These are phyloP conservation scores for Glyphotaelius pellucidus DNA, from an alignment of 2,888 invertebrate species.

Conservation along the genomic window DNA sequence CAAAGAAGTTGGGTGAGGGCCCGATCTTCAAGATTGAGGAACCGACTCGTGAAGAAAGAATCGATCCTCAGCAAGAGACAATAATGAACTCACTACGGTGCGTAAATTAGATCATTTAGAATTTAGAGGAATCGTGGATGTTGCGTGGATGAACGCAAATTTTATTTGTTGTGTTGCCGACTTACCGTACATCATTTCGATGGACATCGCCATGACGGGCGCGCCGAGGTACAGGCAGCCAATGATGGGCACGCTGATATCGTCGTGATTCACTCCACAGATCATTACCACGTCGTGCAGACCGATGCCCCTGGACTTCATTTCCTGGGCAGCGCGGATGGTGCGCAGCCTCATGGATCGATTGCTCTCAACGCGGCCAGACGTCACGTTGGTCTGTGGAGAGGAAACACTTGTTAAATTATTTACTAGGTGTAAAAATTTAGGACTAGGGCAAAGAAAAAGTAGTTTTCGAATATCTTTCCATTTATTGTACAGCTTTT, in stretches of 20 bases:
- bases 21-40: too few relatives aligned
- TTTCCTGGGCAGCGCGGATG: slow-evolving; percentile 67
- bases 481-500: too few relatives aligned
- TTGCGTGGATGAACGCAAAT: too few relatives aligned
- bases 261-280: slow-evolving; percentile 68
- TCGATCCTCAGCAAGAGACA: too few relatives aligned
- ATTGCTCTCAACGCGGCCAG: slow-evolving; percentile 68
- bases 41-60: too few relatives aligned
- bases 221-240: slow-evolving; percentile 68
- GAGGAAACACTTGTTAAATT: background rate
- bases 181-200: slow-evolving; percentile 66
- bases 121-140: too few relatives aligned
- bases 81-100: too few relatives aligned
- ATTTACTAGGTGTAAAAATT: too few relatives aligned
- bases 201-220: slow-evolving; percentile 68
- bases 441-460: too few relatives aligned
- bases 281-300: slow-evolving; percentile 68
- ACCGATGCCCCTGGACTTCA: slow-evolving; percentile 67
- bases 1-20: too few relatives aligned
- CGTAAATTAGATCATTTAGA: too few relatives aligned
- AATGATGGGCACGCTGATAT: slow-evolving; percentile 68
- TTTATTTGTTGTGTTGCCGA: background rate
- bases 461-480: too few relatives aligned
- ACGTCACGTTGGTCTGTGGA: slow-evolving; percentile 67
- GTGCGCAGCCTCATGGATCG: slow-evolving; percentile 67